Conservation (phyloP, 1,140 invertebrate species). For the Leptinotarsa texana region DNA sequence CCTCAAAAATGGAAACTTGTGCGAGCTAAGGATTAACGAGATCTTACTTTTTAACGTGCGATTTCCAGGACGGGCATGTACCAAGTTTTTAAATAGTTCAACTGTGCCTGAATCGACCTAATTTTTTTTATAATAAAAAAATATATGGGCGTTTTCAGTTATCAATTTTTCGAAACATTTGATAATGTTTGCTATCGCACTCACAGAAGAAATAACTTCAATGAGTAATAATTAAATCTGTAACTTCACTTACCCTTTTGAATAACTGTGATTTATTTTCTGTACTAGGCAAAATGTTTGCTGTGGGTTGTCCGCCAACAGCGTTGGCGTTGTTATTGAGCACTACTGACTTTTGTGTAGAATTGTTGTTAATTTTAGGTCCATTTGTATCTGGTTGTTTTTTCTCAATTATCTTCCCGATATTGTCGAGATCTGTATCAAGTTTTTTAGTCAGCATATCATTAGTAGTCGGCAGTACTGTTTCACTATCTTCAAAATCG, state of each 20-base stretch:
- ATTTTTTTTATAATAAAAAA: too few relatives aligned
- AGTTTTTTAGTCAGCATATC: constrained; percentile 57
- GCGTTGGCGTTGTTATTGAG: constrained; percentile 59
- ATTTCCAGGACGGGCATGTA: too few relatives aligned
- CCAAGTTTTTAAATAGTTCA: too few relatives aligned
- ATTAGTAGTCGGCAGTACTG: constrained; percentile 56
- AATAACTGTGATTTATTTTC: constrained; percentile 62
- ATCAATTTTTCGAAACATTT: too few relatives aligned
- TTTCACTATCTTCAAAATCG: constrained; percentile 85
- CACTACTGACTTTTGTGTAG: constrained; percentile 50
- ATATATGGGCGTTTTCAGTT: too few relatives aligned
- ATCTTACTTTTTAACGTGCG: too few relatives aligned
- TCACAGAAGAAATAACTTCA: too few relatives aligned
- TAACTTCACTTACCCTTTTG: constrained; percentile 60
- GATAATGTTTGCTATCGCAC: too few relatives aligned
- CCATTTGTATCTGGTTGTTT: constrained; percentile 36
- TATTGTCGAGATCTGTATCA: constrained; percentile 66
- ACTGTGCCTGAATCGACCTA: too few relatives aligned
- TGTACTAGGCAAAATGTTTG: constrained; percentile 52
- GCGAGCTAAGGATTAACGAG: too few relatives aligned
- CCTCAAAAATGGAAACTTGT: too few relatives aligned
- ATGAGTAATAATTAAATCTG: too few relatives aligned
- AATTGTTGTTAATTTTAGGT: constrained; percentile 52
- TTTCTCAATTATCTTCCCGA: constrained; percentile 52
- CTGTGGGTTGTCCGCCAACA: constrained; percentile 50